Evolutionary conservation across 2,888 invertebrate genomes (phyloP).

Genomic region (Rhogogaster chlorosoma): DNA sequence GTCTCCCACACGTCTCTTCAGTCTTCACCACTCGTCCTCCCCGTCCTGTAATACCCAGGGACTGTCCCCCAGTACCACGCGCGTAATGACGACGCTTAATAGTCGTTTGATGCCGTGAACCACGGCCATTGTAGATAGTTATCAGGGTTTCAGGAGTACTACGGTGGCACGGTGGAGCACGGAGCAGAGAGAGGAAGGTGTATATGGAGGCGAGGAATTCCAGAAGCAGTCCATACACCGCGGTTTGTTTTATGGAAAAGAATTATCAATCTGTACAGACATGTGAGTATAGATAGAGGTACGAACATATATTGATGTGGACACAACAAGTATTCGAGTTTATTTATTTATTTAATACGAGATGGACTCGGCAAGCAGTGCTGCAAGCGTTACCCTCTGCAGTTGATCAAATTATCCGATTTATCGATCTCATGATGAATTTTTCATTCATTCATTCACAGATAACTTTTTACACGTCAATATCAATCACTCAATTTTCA

Average conservation of each 20-base stretch:
- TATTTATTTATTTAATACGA: background rate
- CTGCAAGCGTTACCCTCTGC: background rate
- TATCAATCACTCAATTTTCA: constrained; percentile 20
- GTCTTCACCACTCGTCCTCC: background rate
- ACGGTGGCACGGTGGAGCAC: constrained; percentile 22
- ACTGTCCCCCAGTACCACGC: constrained; percentile 55
- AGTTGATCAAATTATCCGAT: background rate
- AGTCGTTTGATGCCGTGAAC: constrained; percentile 52
- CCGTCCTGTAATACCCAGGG: constrained; percentile 40
- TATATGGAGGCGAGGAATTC: constrained; percentile 40
- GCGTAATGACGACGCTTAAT: constrained; percentile 54
- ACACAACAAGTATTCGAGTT: background rate
- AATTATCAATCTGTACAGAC: constrained; percentile 26
- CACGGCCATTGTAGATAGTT: constrained; percentile 53
- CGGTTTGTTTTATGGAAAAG: constrained; percentile 43
- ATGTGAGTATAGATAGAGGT: background rate
- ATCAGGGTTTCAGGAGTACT: constrained; percentile 48
- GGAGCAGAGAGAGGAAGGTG: background rate
- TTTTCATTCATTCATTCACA: background rate
- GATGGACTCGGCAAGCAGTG: background rate
- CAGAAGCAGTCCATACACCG: constrained; percentile 25
- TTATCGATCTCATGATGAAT: background rate
- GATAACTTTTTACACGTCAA: background rate
- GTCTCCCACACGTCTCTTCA: constrained; percentile 55
- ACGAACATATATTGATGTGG: background rate